Percentiles rank a stretch among this genome's conserved stretches.
These are phyloP conservation scores for Molossus molossus DNA, from an alignment of 2,797 vertebrate genomes.

Conservation along the genomic window DNA sequence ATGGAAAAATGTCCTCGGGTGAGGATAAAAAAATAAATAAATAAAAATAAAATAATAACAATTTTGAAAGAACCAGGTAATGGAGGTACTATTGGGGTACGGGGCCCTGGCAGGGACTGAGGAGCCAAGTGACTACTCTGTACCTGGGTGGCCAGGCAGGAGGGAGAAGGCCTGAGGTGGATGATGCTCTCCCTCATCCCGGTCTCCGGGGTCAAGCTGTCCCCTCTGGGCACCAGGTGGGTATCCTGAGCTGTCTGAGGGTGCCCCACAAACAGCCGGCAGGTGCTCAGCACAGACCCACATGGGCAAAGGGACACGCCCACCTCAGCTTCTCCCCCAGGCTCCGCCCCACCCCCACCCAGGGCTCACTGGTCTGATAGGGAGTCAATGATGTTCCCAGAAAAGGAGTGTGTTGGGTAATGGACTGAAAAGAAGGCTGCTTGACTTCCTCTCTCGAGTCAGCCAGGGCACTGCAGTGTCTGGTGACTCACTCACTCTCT, in stretches of 20 bases:
- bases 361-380: not conserved
- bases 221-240: not conserved
- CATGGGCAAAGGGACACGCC: accelerated
- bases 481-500: not conserved
- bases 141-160: accelerated
- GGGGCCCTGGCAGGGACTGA: not conserved
- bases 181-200: not conserved
- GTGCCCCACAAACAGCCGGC: not conserved
- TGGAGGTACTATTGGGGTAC: not conserved
- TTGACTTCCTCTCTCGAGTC: slow-evolving; percentile 67
- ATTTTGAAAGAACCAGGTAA: not conserved
- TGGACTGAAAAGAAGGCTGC: not conserved
- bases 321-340: not conserved
- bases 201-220: too few relatives aligned
- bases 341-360: not conserved
- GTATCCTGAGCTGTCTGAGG: not conserved
- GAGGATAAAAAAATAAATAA: too few relatives aligned
- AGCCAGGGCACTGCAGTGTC: not conserved
- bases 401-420: slow-evolving; percentile 54
- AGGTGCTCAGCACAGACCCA: not conserved
- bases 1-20: too few relatives aligned
- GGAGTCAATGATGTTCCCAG: slow-evolving; percentile 30
- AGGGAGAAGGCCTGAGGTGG: not conserved
- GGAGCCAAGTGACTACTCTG: not conserved
- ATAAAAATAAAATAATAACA: too few relatives aligned